Base-by-base conservation (phyloP, 2,113 vertebrate species). In the Ia io region DNA sequence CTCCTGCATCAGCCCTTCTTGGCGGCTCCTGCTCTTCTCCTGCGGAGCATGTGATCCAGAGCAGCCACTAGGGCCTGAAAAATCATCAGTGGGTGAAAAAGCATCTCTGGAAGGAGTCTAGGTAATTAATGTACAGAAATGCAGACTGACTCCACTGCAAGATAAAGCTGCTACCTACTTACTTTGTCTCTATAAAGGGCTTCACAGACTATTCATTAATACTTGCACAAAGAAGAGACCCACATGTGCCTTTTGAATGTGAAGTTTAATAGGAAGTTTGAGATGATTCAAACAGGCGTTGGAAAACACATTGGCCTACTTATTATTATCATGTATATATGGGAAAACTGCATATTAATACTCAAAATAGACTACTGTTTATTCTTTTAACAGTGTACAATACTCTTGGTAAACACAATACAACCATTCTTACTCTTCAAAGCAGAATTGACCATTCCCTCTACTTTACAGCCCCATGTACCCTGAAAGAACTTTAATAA, bases 331-430 rank as follows among this genome's bases (percentile, higher is more conserved):
- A 91, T 17, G 25, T 51, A 83, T 30, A 69, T 79, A 17, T 2
- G 22, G 30, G 86, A 93, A 94, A 87, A 90, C 1, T 87, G 47
- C 53, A 85, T 47, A 47, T 77, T 73, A 85, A 73, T 90, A 82
- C 11, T 91, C 79, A 91, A 91, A 96, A 61, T 4, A 63, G 61
- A 83, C 49, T 42, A 51, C 2, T 69, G 11, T 40, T 79, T 92
- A 76, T 56, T 83, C 18, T 85, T 77, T 84, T 47, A 51, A 47
- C 12, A 78, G 30, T 37, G 25, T 13, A 77, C 22, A 90, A 42
- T 47, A 20, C 37, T 61, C 32, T 70, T 40, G 65, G 28, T 42
- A 88, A 90, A 44, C 23, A 82, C 2, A 2, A 22, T 2, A 47
- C 6, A 80, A 56, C 3, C 30, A 59, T 32, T 56, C 67, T 90